Conservation (phyloP, 2,113 vertebrate genomes). For the Sitta europaea region DNA sequence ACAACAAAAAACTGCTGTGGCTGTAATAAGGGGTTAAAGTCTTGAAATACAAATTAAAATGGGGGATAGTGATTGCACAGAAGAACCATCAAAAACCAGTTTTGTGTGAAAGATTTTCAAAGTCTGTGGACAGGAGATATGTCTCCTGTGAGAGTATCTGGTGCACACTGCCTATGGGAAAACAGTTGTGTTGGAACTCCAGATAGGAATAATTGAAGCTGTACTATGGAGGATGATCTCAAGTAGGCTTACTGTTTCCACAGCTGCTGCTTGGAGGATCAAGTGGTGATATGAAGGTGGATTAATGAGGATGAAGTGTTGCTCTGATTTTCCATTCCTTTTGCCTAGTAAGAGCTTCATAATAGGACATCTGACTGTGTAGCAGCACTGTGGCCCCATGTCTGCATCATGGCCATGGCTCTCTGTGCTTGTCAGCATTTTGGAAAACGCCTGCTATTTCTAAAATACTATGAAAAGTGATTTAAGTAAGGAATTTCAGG, state of each 20-base stretch:
- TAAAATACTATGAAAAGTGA: not conserved
- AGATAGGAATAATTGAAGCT: not conserved
- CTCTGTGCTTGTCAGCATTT: not conserved
- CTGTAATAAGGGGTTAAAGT: not conserved
- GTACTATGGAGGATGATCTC: not conserved
- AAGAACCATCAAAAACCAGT: not conserved
- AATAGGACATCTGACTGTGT: not conserved
- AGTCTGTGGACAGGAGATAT: not conserved
- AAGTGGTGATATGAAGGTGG: not conserved
- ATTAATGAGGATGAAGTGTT: not conserved
- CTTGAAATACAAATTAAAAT: not conserved
- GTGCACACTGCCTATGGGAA: not conserved
- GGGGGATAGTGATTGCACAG: fast-evolving
- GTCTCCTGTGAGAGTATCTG: not conserved
- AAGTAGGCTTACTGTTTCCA: not conserved
- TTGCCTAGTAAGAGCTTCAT: not conserved
- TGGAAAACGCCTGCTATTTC: not conserved
- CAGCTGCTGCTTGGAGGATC: not conserved
- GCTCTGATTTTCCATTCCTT: not conserved
- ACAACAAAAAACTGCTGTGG: not conserved
- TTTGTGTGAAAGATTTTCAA: not conserved
- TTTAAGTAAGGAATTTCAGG: not conserved
- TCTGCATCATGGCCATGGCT: not conserved
- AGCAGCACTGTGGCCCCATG: not conserved
- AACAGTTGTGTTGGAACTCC: not conserved